Conservation (phyloP, 2,888 invertebrate species). For the Schizaphis graminum region DNA sequence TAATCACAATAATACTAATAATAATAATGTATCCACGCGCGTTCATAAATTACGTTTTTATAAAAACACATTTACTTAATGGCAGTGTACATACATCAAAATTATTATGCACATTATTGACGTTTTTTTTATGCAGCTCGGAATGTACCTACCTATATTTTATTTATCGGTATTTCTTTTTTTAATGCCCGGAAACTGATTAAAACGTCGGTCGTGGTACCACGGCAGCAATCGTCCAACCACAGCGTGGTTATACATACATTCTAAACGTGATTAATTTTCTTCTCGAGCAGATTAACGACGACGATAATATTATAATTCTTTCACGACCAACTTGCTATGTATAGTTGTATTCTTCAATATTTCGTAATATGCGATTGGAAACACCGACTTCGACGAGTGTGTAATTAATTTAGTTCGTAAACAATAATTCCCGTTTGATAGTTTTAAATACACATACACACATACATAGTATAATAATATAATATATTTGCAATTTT, state of each 20-base stretch:
- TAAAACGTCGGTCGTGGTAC: constrained; percentile 18
- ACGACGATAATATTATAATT: constrained; percentile 13
- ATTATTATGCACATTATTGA: constrained; percentile 20
- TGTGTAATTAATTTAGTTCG: constrained; percentile 14
- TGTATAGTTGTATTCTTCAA: background rate
- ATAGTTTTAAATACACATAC: background rate
- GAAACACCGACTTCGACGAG: background rate
- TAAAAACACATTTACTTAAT: background rate
- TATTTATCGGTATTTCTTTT: background rate
- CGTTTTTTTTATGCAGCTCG: background rate
- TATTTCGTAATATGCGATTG: constrained; percentile 7
- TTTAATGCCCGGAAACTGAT: constrained; percentile 23
- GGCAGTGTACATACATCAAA: background rate
- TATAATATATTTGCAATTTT: background rate
- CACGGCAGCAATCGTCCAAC: background rate
- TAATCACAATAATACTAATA: background rate
- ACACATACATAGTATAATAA: background rate
- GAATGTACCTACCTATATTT: background rate
- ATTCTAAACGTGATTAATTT: constrained; percentile 42
- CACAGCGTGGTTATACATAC: background rate
- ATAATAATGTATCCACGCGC: background rate
- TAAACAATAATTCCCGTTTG: background rate
- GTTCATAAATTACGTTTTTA: constrained; percentile 19
- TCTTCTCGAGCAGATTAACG: background rate
- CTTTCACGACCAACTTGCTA: background rate